phyloP scores from a whole-genome alignment of 2,797 vertebrate species.

The Pangasius sanitwongsei region DNA sequence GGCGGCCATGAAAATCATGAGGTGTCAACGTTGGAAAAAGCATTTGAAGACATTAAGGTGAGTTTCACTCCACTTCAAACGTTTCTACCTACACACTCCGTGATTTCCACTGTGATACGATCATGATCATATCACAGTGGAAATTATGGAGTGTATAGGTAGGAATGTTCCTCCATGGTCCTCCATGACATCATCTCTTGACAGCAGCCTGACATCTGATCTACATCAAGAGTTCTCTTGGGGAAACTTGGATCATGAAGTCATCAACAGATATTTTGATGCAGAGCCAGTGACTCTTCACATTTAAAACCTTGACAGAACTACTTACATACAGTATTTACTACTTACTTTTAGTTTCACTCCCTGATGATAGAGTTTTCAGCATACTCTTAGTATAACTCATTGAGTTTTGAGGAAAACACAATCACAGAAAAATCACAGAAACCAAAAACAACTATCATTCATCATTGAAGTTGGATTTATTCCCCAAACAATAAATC shows the following conservation, averaged over 20 bases:
- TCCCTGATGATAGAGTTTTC: slow-evolving; percentile 15
- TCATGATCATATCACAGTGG: slow-evolving; percentile 5
- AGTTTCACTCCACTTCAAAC: slow-evolving; percentile 1
- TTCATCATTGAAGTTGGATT: slow-evolving; percentile 28
- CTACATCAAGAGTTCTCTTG: slow-evolving; percentile 48
- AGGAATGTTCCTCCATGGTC: slow-evolving; percentile 21
- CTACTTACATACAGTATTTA: not conserved
- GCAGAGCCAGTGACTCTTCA: slow-evolving; percentile 12
- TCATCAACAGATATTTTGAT: slow-evolving; percentile 35
- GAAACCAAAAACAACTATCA: slow-evolving; percentile 2
- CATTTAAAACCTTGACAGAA: slow-evolving; percentile 6
- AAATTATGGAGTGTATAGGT: slow-evolving; percentile 3
- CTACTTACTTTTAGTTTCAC: not conserved
- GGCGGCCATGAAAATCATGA: slow-evolving; percentile 84
- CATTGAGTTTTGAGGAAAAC: slow-evolving; percentile 8
- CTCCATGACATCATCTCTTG: slow-evolving; percentile 63
- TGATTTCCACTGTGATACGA: not conserved
- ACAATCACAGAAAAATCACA: not conserved
- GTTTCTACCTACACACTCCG: not conserved
- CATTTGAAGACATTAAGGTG: slow-evolving; percentile 84
- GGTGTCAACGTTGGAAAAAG: slow-evolving; percentile 79
- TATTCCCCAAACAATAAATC: slow-evolving; percentile 20
- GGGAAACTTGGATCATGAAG: slow-evolving; percentile 43
- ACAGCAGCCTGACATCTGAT: slow-evolving; percentile 62
- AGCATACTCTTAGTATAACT: slow-evolving; percentile 11